A percentile compares a stretch with the other conserved stretches of the same genome.
phyloP scores from a whole-genome alignment of 2,797 vertebrate genomes.

The Diglossa cyanea region DNA sequence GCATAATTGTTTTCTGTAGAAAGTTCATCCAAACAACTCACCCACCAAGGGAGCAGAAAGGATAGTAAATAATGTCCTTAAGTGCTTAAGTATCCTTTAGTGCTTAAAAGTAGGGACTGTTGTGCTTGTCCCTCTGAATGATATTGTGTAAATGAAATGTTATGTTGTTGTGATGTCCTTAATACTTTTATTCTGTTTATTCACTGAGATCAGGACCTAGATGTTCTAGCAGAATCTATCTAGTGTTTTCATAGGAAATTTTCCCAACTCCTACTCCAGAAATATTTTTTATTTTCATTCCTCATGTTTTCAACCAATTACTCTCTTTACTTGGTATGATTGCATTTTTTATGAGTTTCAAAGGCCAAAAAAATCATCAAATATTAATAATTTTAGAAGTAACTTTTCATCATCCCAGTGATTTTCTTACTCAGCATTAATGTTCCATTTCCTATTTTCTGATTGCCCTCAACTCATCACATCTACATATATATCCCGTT shows the following conservation, averaged over 20 bases:
- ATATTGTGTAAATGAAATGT: neutral
- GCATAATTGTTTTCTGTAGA: neutral
- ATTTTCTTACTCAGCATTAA: neutral
- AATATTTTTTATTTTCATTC: neutral
- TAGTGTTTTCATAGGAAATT: neutral
- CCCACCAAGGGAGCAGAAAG: neutral
- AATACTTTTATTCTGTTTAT: neutral
- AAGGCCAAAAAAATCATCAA: neutral
- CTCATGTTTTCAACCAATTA: neutral
- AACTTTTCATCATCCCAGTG: neutral
- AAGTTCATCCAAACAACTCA: neutral
- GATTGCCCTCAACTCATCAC: neutral
- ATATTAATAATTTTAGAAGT: neutral
- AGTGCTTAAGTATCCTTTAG: too few species aligned
- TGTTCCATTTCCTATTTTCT: neutral
- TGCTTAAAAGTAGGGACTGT: neutral
- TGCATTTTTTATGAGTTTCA: neutral
- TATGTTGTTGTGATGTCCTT: neutral
- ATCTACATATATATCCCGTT: neutral
- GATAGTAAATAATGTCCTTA: neutral
- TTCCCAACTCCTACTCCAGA: neutral
- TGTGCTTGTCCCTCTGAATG: neutral
- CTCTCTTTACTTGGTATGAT: neutral
- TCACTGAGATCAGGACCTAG: neutral
- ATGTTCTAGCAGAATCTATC: neutral